Evolutionary conservation across 2,888 invertebrate species (phyloP).

Genomic region (Ochropleura plecta): DNA sequence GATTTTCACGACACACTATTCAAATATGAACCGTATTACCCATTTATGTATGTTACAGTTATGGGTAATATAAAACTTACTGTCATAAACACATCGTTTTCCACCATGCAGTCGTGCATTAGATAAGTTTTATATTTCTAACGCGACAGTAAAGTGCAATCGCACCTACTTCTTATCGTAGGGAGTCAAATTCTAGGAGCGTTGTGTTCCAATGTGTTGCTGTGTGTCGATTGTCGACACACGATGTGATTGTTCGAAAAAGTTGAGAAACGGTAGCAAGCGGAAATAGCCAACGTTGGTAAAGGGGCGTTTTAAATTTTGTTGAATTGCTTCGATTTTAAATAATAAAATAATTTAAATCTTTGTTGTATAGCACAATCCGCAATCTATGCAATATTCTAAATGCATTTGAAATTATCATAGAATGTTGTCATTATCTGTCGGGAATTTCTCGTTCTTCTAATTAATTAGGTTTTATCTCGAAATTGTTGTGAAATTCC

Average conservation of each 20-base stretch:
- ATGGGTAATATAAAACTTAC: not conserved
- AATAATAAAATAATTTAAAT: no score
- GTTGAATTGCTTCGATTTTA: no score
- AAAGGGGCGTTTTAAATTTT: not conserved
- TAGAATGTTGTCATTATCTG: not conserved
- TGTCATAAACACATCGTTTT: constrained; percentile 7
- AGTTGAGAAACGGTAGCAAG: no score
- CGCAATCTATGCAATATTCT: not conserved
- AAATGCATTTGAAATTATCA: not conserved
- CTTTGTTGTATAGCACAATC: no score
- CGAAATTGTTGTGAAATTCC: not conserved
- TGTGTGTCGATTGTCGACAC: constrained; percentile 53
- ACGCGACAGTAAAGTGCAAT: constrained; percentile 18
- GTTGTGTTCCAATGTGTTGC: constrained; percentile 48
- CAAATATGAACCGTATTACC: not conserved
- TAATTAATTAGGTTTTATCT: not conserved
- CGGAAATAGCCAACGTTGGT: not conserved
- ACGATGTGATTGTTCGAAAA: not conserved
- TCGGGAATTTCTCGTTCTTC: not conserved
- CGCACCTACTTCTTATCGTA: constrained; percentile 37
- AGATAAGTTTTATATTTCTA: constrained; percentile 47
- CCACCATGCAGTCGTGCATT: constrained; percentile 17
- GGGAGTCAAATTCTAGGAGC: constrained; percentile 45
- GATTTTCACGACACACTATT: not conserved
- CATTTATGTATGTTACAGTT: not conserved